phyloP scores from a whole-genome alignment of 1,140 invertebrate species.

The Papilio glaucus region DNA sequence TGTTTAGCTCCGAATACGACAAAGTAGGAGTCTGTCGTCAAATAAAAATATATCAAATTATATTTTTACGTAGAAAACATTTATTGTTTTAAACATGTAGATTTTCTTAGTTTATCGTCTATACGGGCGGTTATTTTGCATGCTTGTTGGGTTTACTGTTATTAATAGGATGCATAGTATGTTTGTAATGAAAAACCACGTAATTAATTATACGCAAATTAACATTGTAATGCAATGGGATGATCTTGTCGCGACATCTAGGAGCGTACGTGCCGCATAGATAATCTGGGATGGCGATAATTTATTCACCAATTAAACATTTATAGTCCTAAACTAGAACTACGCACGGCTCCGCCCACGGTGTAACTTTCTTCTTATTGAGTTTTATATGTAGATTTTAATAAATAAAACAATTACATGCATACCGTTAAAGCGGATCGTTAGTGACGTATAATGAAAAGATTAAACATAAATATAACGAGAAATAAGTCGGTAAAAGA shows the following conservation, averaged over 20 bases:
- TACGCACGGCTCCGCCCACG: not conserved
- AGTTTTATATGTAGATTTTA: too few species aligned
- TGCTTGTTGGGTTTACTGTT: not conserved
- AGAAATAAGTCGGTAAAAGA: too few species aligned
- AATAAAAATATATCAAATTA: too few species aligned
- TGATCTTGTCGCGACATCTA: slow-evolving; percentile 29
- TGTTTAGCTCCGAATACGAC: too few species aligned
- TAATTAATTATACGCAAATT: slow-evolving; percentile 29
- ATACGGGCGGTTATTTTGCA: not conserved
- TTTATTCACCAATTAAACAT: not conserved
- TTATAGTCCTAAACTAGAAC: not conserved
- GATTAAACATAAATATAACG: too few species aligned
- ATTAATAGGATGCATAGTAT: slow-evolving; percentile 1
- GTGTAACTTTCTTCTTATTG: too few species aligned
- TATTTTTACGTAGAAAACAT: too few species aligned
- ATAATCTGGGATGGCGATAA: slow-evolving; percentile 28
- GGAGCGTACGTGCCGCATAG: slow-evolving; percentile 27
- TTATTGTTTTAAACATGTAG: too few species aligned
- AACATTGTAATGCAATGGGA: slow-evolving; percentile 28
- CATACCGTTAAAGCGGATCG: too few species aligned
- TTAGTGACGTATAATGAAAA: too few species aligned
- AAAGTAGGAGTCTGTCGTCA: too few species aligned
- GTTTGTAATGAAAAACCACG: slow-evolving; percentile 16
- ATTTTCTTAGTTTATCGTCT: not conserved
- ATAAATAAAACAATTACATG: too few species aligned